Conservation (phyloP, 1,140 invertebrate genomes). For the Propsilocerus akamusi region DNA sequence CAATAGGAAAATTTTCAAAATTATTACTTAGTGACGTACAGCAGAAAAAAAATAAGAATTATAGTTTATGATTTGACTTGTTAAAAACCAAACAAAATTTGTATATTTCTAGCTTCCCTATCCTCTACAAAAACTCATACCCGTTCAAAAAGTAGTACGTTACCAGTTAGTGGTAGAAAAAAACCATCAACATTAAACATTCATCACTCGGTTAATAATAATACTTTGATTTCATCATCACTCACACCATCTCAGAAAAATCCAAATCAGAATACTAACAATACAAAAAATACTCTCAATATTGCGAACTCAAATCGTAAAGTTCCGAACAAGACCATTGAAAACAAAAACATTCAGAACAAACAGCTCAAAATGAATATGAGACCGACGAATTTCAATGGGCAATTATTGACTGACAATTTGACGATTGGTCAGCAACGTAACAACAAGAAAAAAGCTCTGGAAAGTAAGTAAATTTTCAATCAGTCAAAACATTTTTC, state of each 20-base stretch:
- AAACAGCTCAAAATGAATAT: constrained; percentile 1
- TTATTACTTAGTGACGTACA: too few relatives aligned
- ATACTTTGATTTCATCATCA: constrained; percentile 13
- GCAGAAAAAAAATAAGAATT: too few relatives aligned
- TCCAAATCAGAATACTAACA: constrained; percentile 10
- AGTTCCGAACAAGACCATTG: constrained; percentile 1
- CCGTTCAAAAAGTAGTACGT: constrained; percentile 30
- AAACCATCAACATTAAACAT: constrained; percentile 2
- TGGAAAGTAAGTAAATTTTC: constrained; percentile 3
- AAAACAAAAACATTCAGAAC: constrained; percentile 2
- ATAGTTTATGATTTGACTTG: too few relatives aligned
- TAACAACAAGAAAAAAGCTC: constrained; percentile 1
- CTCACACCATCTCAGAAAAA: constrained; percentile 11
- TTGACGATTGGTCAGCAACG: background rate
- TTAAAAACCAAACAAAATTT: too few relatives aligned
- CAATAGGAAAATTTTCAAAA: too few relatives aligned
- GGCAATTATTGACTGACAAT: constrained; percentile 1
- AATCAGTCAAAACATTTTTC: too few relatives aligned
- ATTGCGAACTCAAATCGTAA: constrained; percentile 6
- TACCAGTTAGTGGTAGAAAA: constrained; percentile 20
- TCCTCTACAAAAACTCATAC: constrained; percentile 26
- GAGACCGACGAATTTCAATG: constrained; percentile 2
- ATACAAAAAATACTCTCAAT: constrained; percentile 8
- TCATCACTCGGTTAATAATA: constrained; percentile 5
- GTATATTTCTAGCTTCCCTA: constrained; percentile 27